These are phyloP conservation scores for Pterois miles DNA, from an alignment of 2,797 vertebrate genomes.

Conservation along the genomic window DNA sequence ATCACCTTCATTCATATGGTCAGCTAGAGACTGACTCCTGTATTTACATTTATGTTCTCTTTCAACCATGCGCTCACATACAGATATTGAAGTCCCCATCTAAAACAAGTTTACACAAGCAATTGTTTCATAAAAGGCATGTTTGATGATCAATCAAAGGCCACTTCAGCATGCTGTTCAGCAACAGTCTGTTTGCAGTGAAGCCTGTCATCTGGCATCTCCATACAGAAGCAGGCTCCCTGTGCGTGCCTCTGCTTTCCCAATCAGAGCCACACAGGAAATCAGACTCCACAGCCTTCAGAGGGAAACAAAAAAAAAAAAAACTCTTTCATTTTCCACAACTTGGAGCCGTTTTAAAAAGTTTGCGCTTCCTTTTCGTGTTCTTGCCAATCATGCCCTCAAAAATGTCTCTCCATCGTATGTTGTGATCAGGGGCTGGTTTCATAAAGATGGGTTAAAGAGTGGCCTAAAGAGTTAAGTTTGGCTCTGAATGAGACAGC, in stretches of 20 bases:
- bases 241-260: conserved; percentile 81
- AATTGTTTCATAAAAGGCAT: conserved; percentile 57
- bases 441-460: conserved; percentile 28
- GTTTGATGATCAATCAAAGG: conserved; percentile 72
- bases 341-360: conserved; percentile 71
- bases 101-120: conserved; percentile 57
- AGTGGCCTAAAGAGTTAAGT: background rate
- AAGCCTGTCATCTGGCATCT: conserved; percentile 80
- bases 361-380: conserved; percentile 76
- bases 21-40: conserved; percentile 19
- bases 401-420: conserved; percentile 61
- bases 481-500: conserved; percentile 8
- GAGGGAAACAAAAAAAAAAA: conserved; percentile 74
- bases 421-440: conserved; percentile 37
- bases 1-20: background rate
- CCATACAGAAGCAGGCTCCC: conserved; percentile 74
- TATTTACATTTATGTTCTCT: conserved; percentile 23
- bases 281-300: conserved; percentile 80
- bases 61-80: conserved; percentile 17
- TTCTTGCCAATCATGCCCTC: conserved; percentile 74
- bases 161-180: conserved; percentile 56
- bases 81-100: conserved; percentile 34
- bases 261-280: conserved; percentile 84
- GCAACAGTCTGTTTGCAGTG: conserved; percentile 53
- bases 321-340: conserved; percentile 76